Evolutionary conservation across 2,797 vertebrate species (phyloP).

Genomic region (Bradypus variegatus): DNA sequence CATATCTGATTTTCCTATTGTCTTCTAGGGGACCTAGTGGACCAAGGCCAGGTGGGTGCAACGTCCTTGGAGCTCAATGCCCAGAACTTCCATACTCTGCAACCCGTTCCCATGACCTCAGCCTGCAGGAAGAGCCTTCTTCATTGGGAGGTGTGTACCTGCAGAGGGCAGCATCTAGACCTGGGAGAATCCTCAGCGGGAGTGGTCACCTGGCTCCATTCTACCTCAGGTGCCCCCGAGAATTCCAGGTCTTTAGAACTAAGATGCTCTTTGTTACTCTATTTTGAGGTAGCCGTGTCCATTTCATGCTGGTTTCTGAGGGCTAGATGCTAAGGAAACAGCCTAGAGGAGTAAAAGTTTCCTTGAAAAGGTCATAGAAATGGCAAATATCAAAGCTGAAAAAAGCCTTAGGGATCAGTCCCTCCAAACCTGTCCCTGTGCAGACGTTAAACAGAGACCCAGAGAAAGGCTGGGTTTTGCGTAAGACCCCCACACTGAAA

Average conservation of each 20-base stretch:
- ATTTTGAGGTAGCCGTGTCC: background rate
- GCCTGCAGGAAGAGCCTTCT: background rate
- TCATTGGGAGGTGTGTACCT: background rate
- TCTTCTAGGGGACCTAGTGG: background rate
- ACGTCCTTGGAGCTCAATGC: background rate
- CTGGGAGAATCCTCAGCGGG: background rate
- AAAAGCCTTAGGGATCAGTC: background rate
- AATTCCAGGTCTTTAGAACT: background rate
- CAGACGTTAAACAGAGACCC: background rate
- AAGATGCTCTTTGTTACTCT: background rate
- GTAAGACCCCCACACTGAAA: background rate
- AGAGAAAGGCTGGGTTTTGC: background rate
- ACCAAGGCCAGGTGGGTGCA: background rate
- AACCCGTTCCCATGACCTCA: background rate
- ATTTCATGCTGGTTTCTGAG: conserved; percentile 21
- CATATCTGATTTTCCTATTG: background rate
- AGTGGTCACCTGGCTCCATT: background rate
- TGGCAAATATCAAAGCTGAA: background rate
- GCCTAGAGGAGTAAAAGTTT: background rate
- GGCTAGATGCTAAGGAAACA: background rate
- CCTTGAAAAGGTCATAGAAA: conserved; percentile 1
- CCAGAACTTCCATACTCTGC: background rate
- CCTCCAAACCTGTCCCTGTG: background rate
- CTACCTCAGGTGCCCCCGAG: background rate
- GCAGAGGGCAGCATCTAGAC: background rate